A percentile compares a stretch with the other conserved stretches of the same genome.
Evolutionary conservation across 2,113 vertebrate species (phyloP).

Genomic region (Acanthochromis polyacanthus): DNA sequence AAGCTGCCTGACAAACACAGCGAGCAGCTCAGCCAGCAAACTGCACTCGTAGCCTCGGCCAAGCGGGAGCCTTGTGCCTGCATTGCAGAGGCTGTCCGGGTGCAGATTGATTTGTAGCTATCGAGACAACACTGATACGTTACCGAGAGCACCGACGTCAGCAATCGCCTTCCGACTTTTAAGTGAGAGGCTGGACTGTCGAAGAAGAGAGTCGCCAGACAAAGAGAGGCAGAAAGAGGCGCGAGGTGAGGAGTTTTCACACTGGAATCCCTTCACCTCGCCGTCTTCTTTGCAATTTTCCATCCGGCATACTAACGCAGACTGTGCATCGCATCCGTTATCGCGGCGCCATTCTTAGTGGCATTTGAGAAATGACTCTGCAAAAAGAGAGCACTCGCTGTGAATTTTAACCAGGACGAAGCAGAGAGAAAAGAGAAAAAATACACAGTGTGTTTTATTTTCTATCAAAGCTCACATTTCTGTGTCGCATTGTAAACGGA

Average conservation of each 20-base stretch:
- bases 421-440: constrained; percentile 7
- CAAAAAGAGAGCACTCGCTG: constrained; percentile 1
- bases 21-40: constrained; percentile 36
- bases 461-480: constrained; percentile 17
- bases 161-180: constrained; percentile 64
- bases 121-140: constrained; percentile 74
- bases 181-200: constrained; percentile 40
- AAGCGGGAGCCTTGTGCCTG: constrained; percentile 68
- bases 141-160: constrained; percentile 66
- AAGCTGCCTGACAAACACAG: constrained; percentile 20
- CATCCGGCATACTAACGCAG: constrained; percentile 22
- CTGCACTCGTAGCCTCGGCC: constrained; percentile 30
- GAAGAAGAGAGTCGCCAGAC: constrained; percentile 22
- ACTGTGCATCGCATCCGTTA: constrained; percentile 33
- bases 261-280: constrained; percentile 39
- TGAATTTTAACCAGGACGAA: constrained; percentile 57
- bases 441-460: constrained; percentile 10
- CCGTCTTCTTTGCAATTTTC: constrained; percentile 30
- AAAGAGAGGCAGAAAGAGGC: constrained; percentile 6
- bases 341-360: constrained; percentile 33
- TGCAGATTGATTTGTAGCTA: constrained; percentile 82
- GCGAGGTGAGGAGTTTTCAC: constrained; percentile 30
- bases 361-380: constrained; percentile 66
- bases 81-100: constrained; percentile 84
- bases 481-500: constrained; percentile 31